These are phyloP conservation scores for Centruroides sculpturatus DNA, from an alignment of 1,140 invertebrate species.

Conservation along the genomic window DNA sequence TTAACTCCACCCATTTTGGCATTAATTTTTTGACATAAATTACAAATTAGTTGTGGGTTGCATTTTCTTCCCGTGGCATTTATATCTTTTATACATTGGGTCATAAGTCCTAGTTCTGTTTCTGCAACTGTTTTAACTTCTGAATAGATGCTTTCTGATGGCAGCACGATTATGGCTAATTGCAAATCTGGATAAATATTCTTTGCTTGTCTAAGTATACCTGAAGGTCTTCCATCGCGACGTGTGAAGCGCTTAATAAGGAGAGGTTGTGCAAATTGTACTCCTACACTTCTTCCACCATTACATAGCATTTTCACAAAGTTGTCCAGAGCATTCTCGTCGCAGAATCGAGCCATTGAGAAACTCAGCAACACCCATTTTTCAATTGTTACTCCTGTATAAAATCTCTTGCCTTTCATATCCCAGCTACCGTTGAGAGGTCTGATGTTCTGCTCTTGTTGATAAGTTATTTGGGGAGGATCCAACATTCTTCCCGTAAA, in stretches of 20 bases:
- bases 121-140: constrained; percentile 59
- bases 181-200: no score
- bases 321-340: no score
- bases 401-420: constrained; percentile 6
- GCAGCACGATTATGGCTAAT: no score
- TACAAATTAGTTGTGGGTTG: constrained; percentile 14
- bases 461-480: background rate
- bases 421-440: constrained; percentile 6
- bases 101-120: constrained; percentile 52
- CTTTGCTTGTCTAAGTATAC: no score
- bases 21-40: no score
- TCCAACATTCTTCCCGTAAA: background rate
- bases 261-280: no score
- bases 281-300: no score
- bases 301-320: no score
- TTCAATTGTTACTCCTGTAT: background rate
- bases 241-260: no score
- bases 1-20: no score
- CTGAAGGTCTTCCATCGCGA: no score
- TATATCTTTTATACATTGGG: constrained; percentile 56
- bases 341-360: background rate
- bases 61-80: constrained; percentile 31
- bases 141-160: background rate
- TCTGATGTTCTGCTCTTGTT: background rate
- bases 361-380: constrained; percentile 9